These are phyloP conservation scores for Liodrosophila aerea DNA, from an alignment of 2,888 invertebrate genomes.

Conservation along the genomic window DNA sequence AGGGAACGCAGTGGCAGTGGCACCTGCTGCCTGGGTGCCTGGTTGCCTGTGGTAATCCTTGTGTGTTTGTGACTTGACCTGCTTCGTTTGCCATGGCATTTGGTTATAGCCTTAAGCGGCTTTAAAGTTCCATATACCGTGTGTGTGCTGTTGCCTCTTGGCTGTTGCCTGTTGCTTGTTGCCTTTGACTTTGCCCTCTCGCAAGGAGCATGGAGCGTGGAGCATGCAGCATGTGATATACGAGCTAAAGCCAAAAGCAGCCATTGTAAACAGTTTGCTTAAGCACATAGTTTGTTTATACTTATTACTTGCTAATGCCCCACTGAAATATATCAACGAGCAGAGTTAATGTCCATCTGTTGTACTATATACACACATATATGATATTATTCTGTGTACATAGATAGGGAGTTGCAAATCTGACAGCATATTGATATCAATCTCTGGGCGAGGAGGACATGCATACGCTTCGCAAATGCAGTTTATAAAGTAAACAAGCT, in stretches of 20 bases:
- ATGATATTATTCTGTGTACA: background rate
- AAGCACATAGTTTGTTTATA: constrained; percentile 71
- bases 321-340: constrained; percentile 13
- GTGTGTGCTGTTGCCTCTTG: constrained; percentile 1
- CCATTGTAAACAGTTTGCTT: constrained; percentile 61
- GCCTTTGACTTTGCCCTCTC: constrained; percentile 41
- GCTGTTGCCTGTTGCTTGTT: constrained; percentile 34
- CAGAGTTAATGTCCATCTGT: background rate
- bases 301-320: constrained; percentile 70
- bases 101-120: constrained; percentile 73
- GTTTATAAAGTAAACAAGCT: constrained; percentile 7
- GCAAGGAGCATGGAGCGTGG: constrained; percentile 34
- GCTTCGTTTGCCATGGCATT: constrained; percentile 73
- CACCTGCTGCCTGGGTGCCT: constrained; percentile 40
- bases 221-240: constrained; percentile 41
- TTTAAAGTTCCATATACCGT: constrained; percentile 66
- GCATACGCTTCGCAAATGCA: constrained; percentile 2
- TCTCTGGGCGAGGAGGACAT: constrained; percentile 16
- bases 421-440: constrained; percentile 27
- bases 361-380: background rate
- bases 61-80: constrained; percentile 74
- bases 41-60: constrained; percentile 58
- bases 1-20: background rate
- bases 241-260: constrained; percentile 22
- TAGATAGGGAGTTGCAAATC: constrained; percentile 19